These are phyloP conservation scores for Melanostoma scalare DNA, from an alignment of 2,888 invertebrate species.

Conservation along the genomic window DNA sequence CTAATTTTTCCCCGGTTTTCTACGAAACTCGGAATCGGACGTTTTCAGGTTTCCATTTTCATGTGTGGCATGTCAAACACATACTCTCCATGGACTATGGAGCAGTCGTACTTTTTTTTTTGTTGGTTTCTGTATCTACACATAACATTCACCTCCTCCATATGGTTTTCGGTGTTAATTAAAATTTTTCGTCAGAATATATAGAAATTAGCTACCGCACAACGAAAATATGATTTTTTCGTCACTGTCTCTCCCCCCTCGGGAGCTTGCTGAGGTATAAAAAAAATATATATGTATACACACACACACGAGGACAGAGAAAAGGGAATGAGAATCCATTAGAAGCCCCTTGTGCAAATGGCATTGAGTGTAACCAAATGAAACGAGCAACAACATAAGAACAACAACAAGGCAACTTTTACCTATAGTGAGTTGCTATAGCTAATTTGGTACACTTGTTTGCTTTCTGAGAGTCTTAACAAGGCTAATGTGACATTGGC, in stretches of 20 bases:
- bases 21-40: conserved; percentile 64
- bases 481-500: conserved; percentile 65
- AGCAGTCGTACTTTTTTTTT: conserved; percentile 12
- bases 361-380: conserved; percentile 43
- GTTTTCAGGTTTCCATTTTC: conserved; percentile 65
- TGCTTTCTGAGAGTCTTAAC: conserved; percentile 22
- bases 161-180: conserved; percentile 70
- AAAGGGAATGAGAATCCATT: conserved; percentile 55
- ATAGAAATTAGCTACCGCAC: conserved; percentile 69
- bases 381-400: conserved; percentile 10
- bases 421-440: not conserved
- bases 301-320: conserved; percentile 27
- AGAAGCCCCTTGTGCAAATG: conserved; percentile 50
- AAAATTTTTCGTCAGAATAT: conserved; percentile 65
- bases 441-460: not conserved
- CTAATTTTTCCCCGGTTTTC: conserved; percentile 65
- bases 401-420: conserved; percentile 1
- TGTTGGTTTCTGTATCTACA: not conserved
- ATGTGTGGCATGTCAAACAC: conserved; percentile 70
- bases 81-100: conserved; percentile 45
- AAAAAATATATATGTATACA: no score
- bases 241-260: conserved; percentile 47
- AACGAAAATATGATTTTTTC: conserved; percentile 70
- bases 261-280: conserved; percentile 1
- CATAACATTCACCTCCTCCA: conserved; percentile 30